Conservation (phyloP, 2,113 vertebrate genomes). For the Solenodon paradoxus region DNA sequence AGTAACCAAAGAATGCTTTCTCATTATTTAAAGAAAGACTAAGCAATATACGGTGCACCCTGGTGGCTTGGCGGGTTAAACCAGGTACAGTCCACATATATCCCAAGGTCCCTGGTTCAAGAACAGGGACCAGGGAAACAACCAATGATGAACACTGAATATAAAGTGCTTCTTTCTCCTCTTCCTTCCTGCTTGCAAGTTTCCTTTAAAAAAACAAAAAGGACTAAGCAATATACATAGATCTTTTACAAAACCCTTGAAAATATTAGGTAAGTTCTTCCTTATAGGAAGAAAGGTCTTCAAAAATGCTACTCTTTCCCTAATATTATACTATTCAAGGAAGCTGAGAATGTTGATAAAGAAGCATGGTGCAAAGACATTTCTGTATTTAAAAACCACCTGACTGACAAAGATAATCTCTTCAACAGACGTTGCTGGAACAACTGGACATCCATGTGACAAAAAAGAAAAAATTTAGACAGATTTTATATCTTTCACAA, state of each 20-base stretch:
- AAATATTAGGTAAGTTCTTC: neutral
- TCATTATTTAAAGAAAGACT: constrained; percentile 29
- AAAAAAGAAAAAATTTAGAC: neutral
- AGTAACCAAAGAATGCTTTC: neutral
- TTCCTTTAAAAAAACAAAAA: no score
- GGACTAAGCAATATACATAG: neutral
- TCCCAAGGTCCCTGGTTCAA: no score
- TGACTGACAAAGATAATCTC: neutral
- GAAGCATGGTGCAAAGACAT: neutral
- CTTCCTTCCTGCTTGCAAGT: no score
- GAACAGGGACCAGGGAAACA: no score
- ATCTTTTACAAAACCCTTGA: neutral
- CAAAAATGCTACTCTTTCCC: neutral
- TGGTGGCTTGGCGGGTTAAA: no score
- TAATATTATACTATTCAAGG: neutral
- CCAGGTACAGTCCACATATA: no score
- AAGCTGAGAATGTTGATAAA: neutral
- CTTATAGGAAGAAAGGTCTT: neutral
- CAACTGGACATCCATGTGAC: neutral
- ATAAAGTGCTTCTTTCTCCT: no score
- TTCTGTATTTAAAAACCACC: neutral
- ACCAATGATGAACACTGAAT: no score
- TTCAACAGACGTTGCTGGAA: neutral
- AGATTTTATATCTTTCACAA: neutral
- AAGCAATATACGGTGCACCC: neutral